Evolutionary conservation across 2,113 vertebrate genomes (phyloP).

Genomic region (Cebus imitator): DNA sequence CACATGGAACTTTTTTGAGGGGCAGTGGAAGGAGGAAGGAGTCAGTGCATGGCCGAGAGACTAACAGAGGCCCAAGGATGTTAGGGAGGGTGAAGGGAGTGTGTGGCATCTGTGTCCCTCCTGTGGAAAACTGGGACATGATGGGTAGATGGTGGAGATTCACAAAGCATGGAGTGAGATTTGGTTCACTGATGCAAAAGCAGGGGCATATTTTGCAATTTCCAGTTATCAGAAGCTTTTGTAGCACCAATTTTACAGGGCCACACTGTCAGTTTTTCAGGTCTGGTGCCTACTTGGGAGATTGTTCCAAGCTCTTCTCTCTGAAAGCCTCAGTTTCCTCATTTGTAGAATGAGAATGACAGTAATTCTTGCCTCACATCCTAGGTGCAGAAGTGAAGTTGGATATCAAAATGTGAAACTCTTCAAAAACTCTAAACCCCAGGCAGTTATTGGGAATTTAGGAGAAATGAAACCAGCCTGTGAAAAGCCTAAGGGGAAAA

Average conservation of each 20-base stretch:
- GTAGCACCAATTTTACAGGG: fast-evolving
- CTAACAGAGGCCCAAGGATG: fast-evolving
- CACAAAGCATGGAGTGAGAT: not conserved
- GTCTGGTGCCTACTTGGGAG: not conserved
- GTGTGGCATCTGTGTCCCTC: not conserved
- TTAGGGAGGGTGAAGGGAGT: not conserved
- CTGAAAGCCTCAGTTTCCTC: not conserved
- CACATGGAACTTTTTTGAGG: not conserved
- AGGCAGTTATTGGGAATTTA: slow-evolving; percentile 33
- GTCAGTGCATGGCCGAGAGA: not conserved
- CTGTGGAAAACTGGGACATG: not conserved
- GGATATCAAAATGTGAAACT: not conserved
- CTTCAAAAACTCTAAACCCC: not conserved
- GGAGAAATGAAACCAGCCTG: not conserved
- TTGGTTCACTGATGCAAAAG: not conserved
- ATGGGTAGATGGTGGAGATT: not conserved
- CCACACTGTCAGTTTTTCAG: not conserved
- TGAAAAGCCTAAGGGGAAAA: not conserved
- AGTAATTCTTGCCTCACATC: not conserved
- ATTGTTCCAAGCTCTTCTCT: not conserved
- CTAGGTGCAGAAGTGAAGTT: not conserved
- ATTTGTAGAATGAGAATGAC: not conserved
- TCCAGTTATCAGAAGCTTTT: not conserved
- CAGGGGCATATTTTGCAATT: not conserved
- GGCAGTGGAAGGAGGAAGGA: not conserved